These are phyloP conservation scores for Irena cyanogastra DNA, from an alignment of 2,113 vertebrate genomes.

Conservation along the genomic window DNA sequence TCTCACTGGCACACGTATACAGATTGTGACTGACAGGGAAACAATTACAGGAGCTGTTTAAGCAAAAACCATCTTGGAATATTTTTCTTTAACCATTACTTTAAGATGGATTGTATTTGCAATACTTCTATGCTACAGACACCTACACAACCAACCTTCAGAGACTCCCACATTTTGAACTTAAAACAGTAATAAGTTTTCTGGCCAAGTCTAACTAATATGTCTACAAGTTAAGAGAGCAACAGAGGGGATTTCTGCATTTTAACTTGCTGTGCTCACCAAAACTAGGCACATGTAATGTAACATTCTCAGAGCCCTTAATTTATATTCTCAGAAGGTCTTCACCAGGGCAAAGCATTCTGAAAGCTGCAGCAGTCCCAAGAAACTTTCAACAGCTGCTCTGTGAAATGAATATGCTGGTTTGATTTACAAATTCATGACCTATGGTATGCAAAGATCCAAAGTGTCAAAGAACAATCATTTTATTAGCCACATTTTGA, in stretches of 20 bases:
- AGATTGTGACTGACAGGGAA: neutral
- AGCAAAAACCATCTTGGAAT: neutral
- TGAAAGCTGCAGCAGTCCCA: neutral
- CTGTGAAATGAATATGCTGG: neutral
- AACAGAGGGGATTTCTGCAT: neutral
- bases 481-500: neutral
- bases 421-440: neutral
- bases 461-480: neutral
- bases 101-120: neutral
- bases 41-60: neutral
- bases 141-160: neutral
- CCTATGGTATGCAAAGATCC: neutral
- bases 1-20: neutral
- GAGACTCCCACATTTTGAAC: neutral
- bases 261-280: neutral
- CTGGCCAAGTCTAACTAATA: neutral
- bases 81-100: neutral
- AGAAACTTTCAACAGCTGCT: neutral
- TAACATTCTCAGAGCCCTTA: neutral
- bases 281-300: neutral
- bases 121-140: neutral
- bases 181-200: neutral
- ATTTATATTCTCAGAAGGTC: neutral
- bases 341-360: neutral
- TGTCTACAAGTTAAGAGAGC: neutral